A percentile compares a stretch with the other conserved stretches of the same genome.
These are phyloP conservation scores for Neomorphus geoffroyi DNA, from an alignment of 2,797 vertebrate genomes.

Conservation along the genomic window DNA sequence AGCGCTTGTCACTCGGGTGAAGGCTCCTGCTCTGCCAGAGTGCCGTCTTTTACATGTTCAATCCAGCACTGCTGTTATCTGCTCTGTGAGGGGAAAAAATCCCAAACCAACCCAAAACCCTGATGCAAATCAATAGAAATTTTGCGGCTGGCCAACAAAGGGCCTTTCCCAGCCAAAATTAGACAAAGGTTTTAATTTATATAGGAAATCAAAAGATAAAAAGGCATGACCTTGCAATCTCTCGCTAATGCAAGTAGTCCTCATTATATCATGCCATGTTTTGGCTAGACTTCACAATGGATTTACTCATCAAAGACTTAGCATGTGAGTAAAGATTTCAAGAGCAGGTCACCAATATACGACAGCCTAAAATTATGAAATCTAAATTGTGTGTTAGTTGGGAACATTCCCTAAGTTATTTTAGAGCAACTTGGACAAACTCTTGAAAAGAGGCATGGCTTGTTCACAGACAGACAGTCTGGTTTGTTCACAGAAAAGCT, in stretches of 20 bases:
- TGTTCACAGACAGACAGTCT: not conserved
- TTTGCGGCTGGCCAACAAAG: constrained; percentile 55
- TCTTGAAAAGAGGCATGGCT: not conserved
- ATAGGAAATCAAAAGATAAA: not conserved
- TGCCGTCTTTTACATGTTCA: constrained; percentile 28
- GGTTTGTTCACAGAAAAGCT: too few species aligned
- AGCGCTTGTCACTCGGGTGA: not conserved
- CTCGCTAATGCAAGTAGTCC: not conserved
- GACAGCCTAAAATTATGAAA: not conserved
- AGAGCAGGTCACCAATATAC: not conserved
- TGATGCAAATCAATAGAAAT: constrained; percentile 51
- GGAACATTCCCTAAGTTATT: constrained; percentile 5
- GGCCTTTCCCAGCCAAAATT: constrained; percentile 46
- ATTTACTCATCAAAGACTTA: not conserved
- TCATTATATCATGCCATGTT: not conserved
- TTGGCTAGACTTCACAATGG: not conserved
- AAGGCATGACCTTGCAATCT: not conserved
- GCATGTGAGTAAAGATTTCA: not conserved
- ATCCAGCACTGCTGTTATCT: constrained; percentile 47
- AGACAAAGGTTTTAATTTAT: constrained; percentile 47
- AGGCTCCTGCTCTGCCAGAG: not conserved
- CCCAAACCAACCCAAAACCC: not conserved
- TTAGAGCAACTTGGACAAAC: constrained; percentile 13
- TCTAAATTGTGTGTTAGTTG: constrained; percentile 17
- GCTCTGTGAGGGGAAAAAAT: not conserved